Base-by-base conservation (phyloP, 2,888 invertebrate species). In the Drosophila sordidapex region DNA sequence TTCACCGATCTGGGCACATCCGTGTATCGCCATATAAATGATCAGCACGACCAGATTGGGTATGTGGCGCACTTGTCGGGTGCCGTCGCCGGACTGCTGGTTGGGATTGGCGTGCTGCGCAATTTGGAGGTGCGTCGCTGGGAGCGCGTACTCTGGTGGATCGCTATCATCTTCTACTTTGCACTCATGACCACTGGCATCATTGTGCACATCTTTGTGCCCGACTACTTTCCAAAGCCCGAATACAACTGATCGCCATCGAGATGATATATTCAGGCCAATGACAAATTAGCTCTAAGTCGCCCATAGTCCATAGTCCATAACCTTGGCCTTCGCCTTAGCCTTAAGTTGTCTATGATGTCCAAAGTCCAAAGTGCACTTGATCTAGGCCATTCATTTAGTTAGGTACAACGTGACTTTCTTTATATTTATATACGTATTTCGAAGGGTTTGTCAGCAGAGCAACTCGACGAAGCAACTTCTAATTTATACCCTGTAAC, bases 1-100 rank as follows among this genome's bases (percentile, higher is more conserved):
- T 95, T 94, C 0, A 95, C 96, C 48, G 99, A 99, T 93, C 94
- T 98, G 57, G 97, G 98, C 29, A 96, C 97, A 15, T 98, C 99
- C 0, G 95, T 99, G 38, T 99, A 98, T 93, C 96, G 97, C 21
- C 98, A 98, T 92, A 94, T 96, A 70, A 94, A 95, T 25, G 94
- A 95, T 58, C 93, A 95, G 2, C 94, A 95, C 53, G 96, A 96
- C 91, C 96, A 98, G 93, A 96, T 98, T 62, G 98, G 99, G 15
- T 99, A 99, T 91, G 96, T 97, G 1, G 99, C 99, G 10, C 99
- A 99, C 94, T 94, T 99, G 53, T 98, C 97, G 0, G 99, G 99
- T 2, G 97, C 98, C 49, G 82, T 98, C 2, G 98, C 98, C 62
- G 99, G 99, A 1, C 83, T 92, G 7, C 94, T 98, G 25, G 96